phyloP scores from a whole-genome alignment of 2,888 invertebrate species.

The Nephrotoma guestfalica region DNA sequence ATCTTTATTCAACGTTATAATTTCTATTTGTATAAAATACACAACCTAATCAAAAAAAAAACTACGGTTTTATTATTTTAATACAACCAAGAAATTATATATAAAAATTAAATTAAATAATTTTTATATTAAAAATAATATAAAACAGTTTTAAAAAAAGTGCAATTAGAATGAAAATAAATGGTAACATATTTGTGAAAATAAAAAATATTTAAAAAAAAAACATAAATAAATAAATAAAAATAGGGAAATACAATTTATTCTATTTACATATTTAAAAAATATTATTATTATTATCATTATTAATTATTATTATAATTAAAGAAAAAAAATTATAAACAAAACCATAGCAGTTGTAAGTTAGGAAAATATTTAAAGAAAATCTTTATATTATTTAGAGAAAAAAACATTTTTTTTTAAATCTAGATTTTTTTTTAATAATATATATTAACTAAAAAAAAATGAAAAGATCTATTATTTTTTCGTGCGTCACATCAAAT shows the following conservation, averaged over 20 bases:
- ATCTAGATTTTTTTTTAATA: not conserved
- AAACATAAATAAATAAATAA: conserved; percentile 15
- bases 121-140: conserved; percentile 13
- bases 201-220: conserved; percentile 17
- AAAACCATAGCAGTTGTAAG: conserved; percentile 24
- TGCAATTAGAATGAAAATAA: conserved; percentile 41
- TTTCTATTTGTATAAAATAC: conserved; percentile 14
- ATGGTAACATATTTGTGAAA: conserved; percentile 33
- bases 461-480: conserved; percentile 6
- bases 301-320: conserved; percentile 7
- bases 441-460: conserved; percentile 14
- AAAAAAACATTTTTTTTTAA: conserved; percentile 20
- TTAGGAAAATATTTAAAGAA: conserved; percentile 19
- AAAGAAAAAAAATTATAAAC: conserved; percentile 6
- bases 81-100: conserved; percentile 12
- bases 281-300: conserved; percentile 18
- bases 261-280: conserved; percentile 42
- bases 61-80: conserved; percentile 1
- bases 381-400: conserved; percentile 26
- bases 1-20: conserved; percentile 12
- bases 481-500: not conserved
- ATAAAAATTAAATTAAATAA: conserved; percentile 13
- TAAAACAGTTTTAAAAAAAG: conserved; percentile 26
- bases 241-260: conserved; percentile 23
- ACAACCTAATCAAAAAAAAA: not conserved